Conservation (phyloP, 2,888 invertebrate genomes). For the Polydrusus tereticollis region DNA sequence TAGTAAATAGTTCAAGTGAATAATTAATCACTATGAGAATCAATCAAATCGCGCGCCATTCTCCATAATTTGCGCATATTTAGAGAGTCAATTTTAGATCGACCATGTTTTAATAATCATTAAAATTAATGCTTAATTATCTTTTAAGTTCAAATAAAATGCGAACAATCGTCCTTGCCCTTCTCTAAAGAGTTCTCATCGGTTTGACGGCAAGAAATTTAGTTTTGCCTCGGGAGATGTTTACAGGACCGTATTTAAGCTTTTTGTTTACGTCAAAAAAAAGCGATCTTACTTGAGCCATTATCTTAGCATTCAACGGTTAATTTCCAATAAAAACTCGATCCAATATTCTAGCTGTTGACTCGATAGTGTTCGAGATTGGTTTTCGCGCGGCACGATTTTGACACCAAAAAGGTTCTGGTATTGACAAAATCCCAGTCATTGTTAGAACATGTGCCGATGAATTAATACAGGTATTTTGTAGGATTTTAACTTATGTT, state of each 20-base stretch:
- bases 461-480: no score
- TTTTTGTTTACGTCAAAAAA: neutral
- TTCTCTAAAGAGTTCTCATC: conserved; percentile 23
- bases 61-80: neutral
- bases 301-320: no score
- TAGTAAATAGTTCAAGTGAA: neutral
- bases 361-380: no score
- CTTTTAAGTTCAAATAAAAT: conserved; percentile 18
- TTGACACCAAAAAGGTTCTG: no score
- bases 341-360: no score
- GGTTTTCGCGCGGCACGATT: no score
- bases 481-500: no score
- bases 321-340: no score
- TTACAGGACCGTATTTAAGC: neutral
- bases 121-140: conserved; percentile 22
- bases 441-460: no score
- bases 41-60: neutral
- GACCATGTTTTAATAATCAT: conserved; percentile 19
- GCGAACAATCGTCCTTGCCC: conserved; percentile 19
- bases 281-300: no score
- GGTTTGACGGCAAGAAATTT: neutral
- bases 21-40: neutral
- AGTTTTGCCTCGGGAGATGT: neutral
- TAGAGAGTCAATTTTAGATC: neutral
- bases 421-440: no score